Base-by-base conservation (phyloP, 2,797 vertebrate genomes). In the Pteronotus mesoamericanus region DNA sequence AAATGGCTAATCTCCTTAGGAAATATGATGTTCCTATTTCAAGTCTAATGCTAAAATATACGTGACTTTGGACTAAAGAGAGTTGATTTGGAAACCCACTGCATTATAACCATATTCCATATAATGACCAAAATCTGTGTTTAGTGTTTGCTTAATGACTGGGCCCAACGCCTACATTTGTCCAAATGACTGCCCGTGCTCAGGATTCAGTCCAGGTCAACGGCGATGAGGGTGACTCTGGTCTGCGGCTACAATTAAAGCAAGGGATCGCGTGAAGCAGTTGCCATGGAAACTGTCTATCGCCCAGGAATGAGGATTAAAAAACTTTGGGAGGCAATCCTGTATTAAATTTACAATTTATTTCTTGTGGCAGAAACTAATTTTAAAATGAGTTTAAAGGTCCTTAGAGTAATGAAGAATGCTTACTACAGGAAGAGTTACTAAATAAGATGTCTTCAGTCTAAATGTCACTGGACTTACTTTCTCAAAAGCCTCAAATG, bases 291-390 rank as follows among this genome's bases (percentile, higher is more conserved):
- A 96, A 96, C 91, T 91, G 83, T 55, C 69, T 79, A 94, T 51
- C 2, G n/a, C 69, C 39, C 79, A 96, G 88, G 89, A 94, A 91
- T 95, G 84, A 94, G 64, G 18, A 94, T 85, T 91, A 77, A 95
- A 84, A 94, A 96, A 95, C 59, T 96, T 90, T 57, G 72, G 68
- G 91, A 95, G 84, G 89, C 68, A 97, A 94, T 90, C 79, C 48
- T 96, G 64, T 77, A 93, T 93, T 97, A 95, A 89, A 96, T 80
- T 95, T 94, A 53, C 84, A 93, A 89, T 90, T 93, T 97, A 97
- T 82, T 97, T 95, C 87, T 95, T 72, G n/a, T 77, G 55, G 87
- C 72, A 93, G 68, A 92, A 95, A 82, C 57, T 74, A 91, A 95
- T 94, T 92, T 88, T 74, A 90, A 94, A 79, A 93, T 48, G 44